Base-by-base conservation (phyloP, 2,888 invertebrate genomes). In the Zonitis immaculata region DNA sequence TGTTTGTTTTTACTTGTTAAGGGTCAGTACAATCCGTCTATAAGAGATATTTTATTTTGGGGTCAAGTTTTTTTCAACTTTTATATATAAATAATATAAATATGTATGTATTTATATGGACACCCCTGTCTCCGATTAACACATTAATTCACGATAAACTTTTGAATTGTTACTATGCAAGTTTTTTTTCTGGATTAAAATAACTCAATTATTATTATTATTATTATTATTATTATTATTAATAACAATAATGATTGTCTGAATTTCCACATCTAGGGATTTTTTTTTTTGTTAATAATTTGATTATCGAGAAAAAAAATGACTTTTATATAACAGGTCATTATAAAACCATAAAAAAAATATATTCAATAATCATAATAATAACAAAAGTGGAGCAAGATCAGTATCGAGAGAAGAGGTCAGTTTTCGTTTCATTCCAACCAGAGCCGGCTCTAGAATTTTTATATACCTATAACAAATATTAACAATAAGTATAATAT, bases 51-150 rank as follows among this genome's bases (percentile, higher is more conserved):
- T 56, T 52, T 60, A 55, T 57, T 56, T 58, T 53, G 60, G 60
- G 61, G 61, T 61, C 61, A 61, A 56, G 54, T 56, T 59, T 56
- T 61, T 58, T n/a, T n/a, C 47, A 61, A 55, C 57, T 59, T 47
- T 9, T 45, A 54, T 62, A 54, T 62, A 59, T n/a, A n/a, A n/a
- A n/a, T n/a, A n/a, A n/a, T n/a, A n/a, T n/a, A n/a, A n/a, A n/a
- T n/a, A n/a, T n/a, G n/a, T n/a, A n/a, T n/a, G n/a, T n/a, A n/a
- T n/a, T n/a, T n/a, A n/a, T n/a, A n/a, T n/a, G n/a, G n/a, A n/a
- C n/a, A n/a, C n/a, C n/a, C n/a, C n/a, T n/a, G n/a, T n/a, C n/a
- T n/a, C n/a, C n/a, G 49, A 52, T 54, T 56, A 57, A 59, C 58
- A 52, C 56, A 53, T 59, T 57, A 56, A 56, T 57, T 52, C 7